Conservation (phyloP, 1,140 invertebrate genomes). For the Brachionus calyciflorus region DNA sequence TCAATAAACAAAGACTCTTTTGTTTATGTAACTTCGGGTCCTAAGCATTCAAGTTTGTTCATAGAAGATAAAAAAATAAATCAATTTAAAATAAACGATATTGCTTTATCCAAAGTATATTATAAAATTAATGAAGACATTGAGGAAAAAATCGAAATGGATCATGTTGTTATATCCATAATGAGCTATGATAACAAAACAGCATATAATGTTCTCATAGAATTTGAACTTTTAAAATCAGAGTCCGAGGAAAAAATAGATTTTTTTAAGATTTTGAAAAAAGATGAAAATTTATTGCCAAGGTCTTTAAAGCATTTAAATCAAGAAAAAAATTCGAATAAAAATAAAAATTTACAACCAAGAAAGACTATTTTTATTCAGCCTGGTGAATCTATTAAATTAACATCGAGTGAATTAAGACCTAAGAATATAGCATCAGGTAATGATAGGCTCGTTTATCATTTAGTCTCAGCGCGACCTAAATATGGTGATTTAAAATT, state of each 20-base stretch:
- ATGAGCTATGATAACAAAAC: not conserved
- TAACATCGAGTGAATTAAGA: constrained; percentile 23
- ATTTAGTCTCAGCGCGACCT: constrained; percentile 2
- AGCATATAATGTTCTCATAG: not conserved
- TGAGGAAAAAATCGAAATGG: not conserved
- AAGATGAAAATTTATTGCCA: constrained; percentile 1
- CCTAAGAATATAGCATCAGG: not conserved
- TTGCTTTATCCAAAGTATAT: not conserved
- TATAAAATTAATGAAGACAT: not conserved
- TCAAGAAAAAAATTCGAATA: not conserved
- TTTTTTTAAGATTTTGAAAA: not conserved
- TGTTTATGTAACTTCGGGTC: constrained; percentile 12
- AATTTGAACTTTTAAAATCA: constrained; percentile 19
- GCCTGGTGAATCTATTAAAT: constrained; percentile 20
- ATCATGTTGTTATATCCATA: constrained; percentile 1
- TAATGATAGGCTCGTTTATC: constrained; percentile 10
- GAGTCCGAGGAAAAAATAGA: not conserved
- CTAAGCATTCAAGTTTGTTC: constrained; percentile 18
- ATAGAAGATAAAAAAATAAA: constrained; percentile 12
- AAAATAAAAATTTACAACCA: not conserved
- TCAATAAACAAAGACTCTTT: not conserved
- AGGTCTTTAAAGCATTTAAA: constrained; percentile 8
- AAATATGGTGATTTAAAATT: constrained; percentile 39
- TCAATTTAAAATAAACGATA: constrained; percentile 5
- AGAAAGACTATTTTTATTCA: constrained; percentile 33